A percentile compares a stretch with the other conserved stretches of the same genome.
Evolutionary conservation across 2,113 vertebrate species (phyloP).

Genomic region (Hymenochirus boettgeri): DNA sequence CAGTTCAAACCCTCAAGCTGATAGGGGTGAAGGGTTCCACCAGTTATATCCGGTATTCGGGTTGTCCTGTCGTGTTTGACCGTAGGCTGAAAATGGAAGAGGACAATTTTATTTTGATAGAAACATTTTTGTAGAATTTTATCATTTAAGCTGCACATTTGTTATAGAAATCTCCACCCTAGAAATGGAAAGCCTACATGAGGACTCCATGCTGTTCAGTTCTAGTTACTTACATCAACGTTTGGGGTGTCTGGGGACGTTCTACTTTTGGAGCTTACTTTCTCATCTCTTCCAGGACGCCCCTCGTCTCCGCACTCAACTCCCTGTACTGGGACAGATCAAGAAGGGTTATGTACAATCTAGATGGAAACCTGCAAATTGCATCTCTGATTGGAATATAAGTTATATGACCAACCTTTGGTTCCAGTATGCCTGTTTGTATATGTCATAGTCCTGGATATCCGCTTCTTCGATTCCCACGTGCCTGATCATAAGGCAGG

Average conservation of each 20-base stretch:
- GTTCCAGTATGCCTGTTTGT: conserved; percentile 93
- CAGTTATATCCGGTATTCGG: conserved; percentile 84
- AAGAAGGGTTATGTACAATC: background rate
- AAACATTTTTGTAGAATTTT: no score
- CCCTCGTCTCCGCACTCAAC: conserved; percentile 91
- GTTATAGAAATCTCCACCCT: no score
- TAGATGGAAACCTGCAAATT: background rate
- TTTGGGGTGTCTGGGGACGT: conserved; percentile 90
- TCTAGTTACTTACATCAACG: conserved; percentile 77
- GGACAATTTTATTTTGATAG: background rate
- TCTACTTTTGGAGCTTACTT: conserved; percentile 82
- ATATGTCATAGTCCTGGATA: conserved; percentile 85
- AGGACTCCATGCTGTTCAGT: no score
- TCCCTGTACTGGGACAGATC: conserved; percentile 63
- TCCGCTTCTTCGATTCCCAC: conserved; percentile 95
- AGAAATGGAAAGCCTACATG: no score
- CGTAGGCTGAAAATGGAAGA: conserved; percentile 72
- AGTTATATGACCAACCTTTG: conserved; percentile 70
- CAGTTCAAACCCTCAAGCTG: conserved; percentile 96
- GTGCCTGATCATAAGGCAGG: conserved; percentile 86
- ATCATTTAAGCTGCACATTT: no score
- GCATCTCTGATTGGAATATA: no score
- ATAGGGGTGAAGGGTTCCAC: conserved; percentile 90
- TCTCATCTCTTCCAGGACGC: conserved; percentile 85
- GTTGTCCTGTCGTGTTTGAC: conserved; percentile 94